A percentile compares a stretch with the other conserved stretches of the same genome.
Conservation (phyloP, 2,888 invertebrate genomes). For the Druceiella hillmani region DNA sequence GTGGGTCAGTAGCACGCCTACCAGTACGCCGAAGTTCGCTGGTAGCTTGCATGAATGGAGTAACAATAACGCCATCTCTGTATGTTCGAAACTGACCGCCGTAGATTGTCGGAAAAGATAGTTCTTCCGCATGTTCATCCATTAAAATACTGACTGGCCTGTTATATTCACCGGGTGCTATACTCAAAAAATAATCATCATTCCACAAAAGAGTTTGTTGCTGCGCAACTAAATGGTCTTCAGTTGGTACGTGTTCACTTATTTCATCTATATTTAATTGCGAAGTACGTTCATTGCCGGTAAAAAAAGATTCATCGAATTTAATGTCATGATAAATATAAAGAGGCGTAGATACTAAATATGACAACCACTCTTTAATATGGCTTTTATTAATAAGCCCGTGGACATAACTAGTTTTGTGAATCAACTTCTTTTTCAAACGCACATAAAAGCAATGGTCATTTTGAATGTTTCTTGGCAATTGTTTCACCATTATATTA, state of each 20-base stretch:
- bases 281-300: not conserved
- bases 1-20: constrained; percentile 25
- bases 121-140: constrained; percentile 27
- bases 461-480: too few species aligned
- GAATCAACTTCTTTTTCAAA: too few species aligned
- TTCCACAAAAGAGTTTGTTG: constrained; percentile 5
- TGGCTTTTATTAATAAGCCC: too few species aligned
- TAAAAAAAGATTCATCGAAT: not conserved
- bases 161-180: constrained; percentile 9
- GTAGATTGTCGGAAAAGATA: constrained; percentile 28
- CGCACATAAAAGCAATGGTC: too few species aligned
- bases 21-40: constrained; percentile 24
- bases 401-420: too few species aligned
- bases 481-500: too few species aligned
- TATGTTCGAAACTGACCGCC: constrained; percentile 24
- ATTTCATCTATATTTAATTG: not conserved
- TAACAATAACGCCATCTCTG: constrained; percentile 17
- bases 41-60: constrained; percentile 14
- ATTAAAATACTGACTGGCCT: constrained; percentile 24
- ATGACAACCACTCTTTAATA: too few species aligned
- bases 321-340: constrained; percentile 4
- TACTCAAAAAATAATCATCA: constrained; percentile 1
- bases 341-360: constrained; percentile 3
- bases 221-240: constrained; percentile 1
- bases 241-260: constrained; percentile 4